These are phyloP conservation scores for Takifugu ocellatus DNA, from an alignment of 2,797 vertebrate genomes.

Conservation along the genomic window DNA sequence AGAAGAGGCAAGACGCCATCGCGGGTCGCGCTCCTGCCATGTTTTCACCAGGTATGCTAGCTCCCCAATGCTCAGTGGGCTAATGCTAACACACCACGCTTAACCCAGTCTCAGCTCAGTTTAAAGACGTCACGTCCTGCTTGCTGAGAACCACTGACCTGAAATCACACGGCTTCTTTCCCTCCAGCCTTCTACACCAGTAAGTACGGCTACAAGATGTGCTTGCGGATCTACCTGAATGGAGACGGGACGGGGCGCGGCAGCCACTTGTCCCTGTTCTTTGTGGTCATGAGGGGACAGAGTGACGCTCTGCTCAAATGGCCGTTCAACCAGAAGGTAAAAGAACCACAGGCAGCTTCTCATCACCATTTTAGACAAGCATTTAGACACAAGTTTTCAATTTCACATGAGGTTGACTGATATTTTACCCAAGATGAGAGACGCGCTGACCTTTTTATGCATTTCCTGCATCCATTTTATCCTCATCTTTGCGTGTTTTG, in stretches of 20 bases:
- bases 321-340: conserved; percentile 98
- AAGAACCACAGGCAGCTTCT: neutral
- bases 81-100: too few relatives aligned
- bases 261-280: conserved; percentile 94
- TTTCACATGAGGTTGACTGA: neutral
- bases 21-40: conserved; percentile 90
- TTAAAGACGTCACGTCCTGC: neutral
- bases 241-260: conserved; percentile 93
- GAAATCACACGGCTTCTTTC: neutral
- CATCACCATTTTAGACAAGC: neutral
- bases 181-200: conserved; percentile 92
- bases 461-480: too few relatives aligned
- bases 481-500: too few relatives aligned
- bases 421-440: too few relatives aligned
- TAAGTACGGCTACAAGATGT: conserved; percentile 99
- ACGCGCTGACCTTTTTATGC: too few relatives aligned
- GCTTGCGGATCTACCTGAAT: conserved; percentile 92
- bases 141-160: neutral
- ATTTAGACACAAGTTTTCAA: neutral
- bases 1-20: conserved; percentile 93
- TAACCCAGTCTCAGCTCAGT: too few relatives aligned
- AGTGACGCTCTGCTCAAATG: conserved; percentile 91
- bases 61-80: too few relatives aligned
- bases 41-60: conserved; percentile 83
- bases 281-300: conserved; percentile 96